Conservation (phyloP, 2,113 vertebrate genomes). For the Dasyprocta punctata region DNA sequence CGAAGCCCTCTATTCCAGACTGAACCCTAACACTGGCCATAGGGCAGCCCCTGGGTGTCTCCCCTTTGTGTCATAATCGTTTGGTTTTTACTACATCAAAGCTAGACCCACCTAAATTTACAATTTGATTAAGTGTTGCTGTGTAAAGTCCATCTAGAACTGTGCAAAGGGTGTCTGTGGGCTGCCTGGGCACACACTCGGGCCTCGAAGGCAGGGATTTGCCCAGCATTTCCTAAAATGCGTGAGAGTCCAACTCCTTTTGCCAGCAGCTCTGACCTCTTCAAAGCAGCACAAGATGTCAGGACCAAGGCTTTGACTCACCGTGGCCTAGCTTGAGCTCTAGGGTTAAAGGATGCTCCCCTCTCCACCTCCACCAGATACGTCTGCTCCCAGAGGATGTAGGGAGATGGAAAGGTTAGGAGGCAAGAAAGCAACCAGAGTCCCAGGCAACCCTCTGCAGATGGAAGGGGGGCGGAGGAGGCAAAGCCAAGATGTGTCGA, state of each 20-base stretch:
- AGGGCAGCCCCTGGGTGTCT: not conserved
- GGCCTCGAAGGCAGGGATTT: not conserved
- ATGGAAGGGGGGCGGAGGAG: constrained; percentile 6
- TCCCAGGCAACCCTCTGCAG: constrained; percentile 22
- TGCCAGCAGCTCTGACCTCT: not conserved
- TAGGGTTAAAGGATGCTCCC: not conserved
- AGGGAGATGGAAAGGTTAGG: not conserved
- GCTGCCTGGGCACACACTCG: not conserved
- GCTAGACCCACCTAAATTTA: not conserved
- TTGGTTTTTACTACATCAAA: not conserved
- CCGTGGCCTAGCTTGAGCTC: not conserved
- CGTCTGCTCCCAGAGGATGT: not conserved
- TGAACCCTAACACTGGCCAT: not conserved
- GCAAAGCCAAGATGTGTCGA: not conserved
- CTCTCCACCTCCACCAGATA: not conserved
- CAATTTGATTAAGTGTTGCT: not conserved
- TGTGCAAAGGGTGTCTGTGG: not conserved
- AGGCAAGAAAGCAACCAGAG: not conserved
- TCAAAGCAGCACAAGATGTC: not conserved
- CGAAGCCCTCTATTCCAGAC: not conserved
- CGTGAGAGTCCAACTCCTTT: not conserved
- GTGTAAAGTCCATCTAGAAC: not conserved
- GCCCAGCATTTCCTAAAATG: not conserved
- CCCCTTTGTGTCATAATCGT: not conserved
- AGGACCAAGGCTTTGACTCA: not conserved